Base-by-base conservation (phyloP, 2,888 invertebrate species). In the Orthosia cruda region DNA sequence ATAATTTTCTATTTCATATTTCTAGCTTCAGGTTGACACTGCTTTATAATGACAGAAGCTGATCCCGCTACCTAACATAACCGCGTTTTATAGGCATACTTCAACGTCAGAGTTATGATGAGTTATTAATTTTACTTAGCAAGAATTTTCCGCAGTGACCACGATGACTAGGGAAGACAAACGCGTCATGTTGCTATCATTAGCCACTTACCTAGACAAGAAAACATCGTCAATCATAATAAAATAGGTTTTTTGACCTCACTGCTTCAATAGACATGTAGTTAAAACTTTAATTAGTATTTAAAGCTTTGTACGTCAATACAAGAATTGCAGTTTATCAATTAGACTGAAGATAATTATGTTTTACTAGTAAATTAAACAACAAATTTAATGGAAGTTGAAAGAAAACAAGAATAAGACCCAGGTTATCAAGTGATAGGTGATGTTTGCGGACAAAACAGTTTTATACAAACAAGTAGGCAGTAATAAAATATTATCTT, bases 181-280 rank as follows among this genome's bases (percentile, higher is more conserved):
- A 64, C 65, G 20, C 16, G 74, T 81, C 84, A 81, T 71, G 71
- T 80, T 79, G 70, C 64, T 72, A 76, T 84, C 69, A 81, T 74
- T 80, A 80, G 15, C 64, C 26, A 50, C 13, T 69, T 52, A 66
- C 45, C 18, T 47, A 65, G 50, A 55, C 59, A 62, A 64, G 52
- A 67, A 68, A 73, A 80, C 61, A 84, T 74, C 32, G 61, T 72
- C 45, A 72, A 69, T 74, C 47, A 72, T 77, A 63, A 74, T 80
- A 50, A 84, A 67, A 82, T 69, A 70, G 9, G 73, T 68, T 67
- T 76, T 71, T 76, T 74, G 77, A 80, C 67, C 71, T 84, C 32
- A 63, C 13, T 45, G 47, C 40, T 78, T 55, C 66, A 59, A 66
- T 23, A 47, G 40, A 23, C 23, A 40, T 45, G 47, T 16, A 50